Evolutionary conservation across 2,888 invertebrate genomes (phyloP), one percentile per base, ranked within the genome.

Genomic region (Drosophila pseudotakahashii): DNA sequence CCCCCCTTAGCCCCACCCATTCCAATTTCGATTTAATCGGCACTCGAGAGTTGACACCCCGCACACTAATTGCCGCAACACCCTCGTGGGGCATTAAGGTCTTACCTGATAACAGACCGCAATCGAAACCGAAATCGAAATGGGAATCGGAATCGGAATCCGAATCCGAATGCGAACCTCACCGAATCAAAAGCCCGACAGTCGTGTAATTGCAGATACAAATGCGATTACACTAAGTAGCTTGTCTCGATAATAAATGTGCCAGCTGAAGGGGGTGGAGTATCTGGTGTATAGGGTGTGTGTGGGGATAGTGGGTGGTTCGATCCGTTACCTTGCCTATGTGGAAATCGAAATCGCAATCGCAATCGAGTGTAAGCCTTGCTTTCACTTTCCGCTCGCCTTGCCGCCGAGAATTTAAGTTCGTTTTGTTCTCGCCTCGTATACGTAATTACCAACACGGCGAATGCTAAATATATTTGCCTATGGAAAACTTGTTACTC

Each of bases 211-310:
- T 72, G 50, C 61, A 61, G 41, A 73, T 68, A 77, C 79, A 79
- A 78, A 82, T 85, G 80, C 67, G 86, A 82, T 82, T 85, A 85
- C 76, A 78, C 77, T 80, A 82, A 80, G 86, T 64, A 74, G 63
- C 71, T 73, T 82, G 78, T 73, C 58, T 50, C 54, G 60, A 53
- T 67, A 64, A 67, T 67, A 54, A 67, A 67, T 67, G 66, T 44
- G 53, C 32, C 32, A n/a, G 13, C n/a, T n/a, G 19, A 37, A 11
- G 26, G 16, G 58, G 47, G 23, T 19, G 19, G 19, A 19, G 19
- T 19, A 2, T 19, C 1, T 47, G 34, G 7, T 7, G 13, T 34
- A n/a, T 14, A 9, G 16, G 36, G 7, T 7, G 13, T 36, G 13
- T 19, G 7, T 26, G 36, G 19, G 42, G 32, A 3, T 14, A 10